Evolutionary conservation across 2,888 invertebrate genomes (phyloP), one percentile per base, ranked within the genome.

Genomic region (Lochmaea crataegi): DNA sequence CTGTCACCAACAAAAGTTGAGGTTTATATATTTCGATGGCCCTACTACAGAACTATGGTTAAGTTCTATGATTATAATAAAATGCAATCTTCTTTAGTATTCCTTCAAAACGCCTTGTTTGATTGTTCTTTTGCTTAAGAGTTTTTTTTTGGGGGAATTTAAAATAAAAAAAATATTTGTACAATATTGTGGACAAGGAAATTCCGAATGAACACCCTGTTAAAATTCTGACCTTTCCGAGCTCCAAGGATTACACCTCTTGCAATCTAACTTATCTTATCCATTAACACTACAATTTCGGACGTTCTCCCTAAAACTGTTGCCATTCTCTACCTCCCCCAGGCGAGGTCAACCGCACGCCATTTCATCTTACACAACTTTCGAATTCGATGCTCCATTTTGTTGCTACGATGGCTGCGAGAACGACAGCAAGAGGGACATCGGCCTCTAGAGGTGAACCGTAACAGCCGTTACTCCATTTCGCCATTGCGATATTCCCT

Each of bases 301-400:
- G 32, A 38, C 32, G 42, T 32, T 42, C 2, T 42, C n/a, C 61
- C 42, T 42, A 9, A 42, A 63, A 38, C n/a, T 41, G 42, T 63
- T 42, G 42, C 16, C 42, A 11, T 42, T 41, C 3, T 41, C 61
- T 18, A 63, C 60, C 16, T 48, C 22, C 67, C 67, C 45, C 32
- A 48, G 58, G 67, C 67, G 45, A 68, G 67, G 67, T 58, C 32
- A 61, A 68, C 68, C 68, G 61, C 68, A 68, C 68, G 60, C 68
- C 68, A 68, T 68, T 61, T 60, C 60, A 42, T 68, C 61, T 61
- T 68, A 76, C 77, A 73, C 67, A 81, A 80, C 77, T 80, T 76
- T 76, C 71, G 76, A 79, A 78, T 79, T 74, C 74, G 73, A 41
- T 68, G 60, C 51, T 58, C 32, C n/a, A 45, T 68, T 68, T 60